Evolutionary conservation across 2,888 invertebrate genomes (phyloP), one percentile per base, ranked within the genome.

Genomic region (Pristionchus mayeri): DNA sequence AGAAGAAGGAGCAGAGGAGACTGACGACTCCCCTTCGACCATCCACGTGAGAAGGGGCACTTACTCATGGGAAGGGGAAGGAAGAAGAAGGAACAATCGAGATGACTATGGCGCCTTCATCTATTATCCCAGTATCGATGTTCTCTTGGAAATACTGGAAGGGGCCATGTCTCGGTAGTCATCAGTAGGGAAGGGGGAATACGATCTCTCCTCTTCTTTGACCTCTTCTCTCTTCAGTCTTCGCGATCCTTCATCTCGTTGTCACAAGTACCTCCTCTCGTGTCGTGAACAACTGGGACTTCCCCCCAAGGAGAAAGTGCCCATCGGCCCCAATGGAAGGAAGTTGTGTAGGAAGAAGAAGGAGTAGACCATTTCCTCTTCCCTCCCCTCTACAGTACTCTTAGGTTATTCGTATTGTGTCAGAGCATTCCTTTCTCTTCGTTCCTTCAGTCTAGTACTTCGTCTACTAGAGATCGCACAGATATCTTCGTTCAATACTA

Each of bases 311-410:
- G 89, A 90, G 67, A 88, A 87, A 78, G 89, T 89, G 2, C 92
- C 92, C 37, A 90, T 91, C 81, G 92, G 91, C 16, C 89, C 90
- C n/a, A 90, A 89, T 81, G 92, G 92, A 37, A 86, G 88, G 57
- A 87, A 87, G 75, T 85, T 92, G 85, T 92, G 92, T 84, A 87
- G 92, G 52, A 92, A 88, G 85, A 91, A 87, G 87, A 91, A 90
- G 71, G 76, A 86, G n/a, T 80, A 79, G 60, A 71, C 13, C 18
- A 48, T 50, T 80, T 34, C 80, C 11, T 40, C 54, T 34, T 57
- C 27, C 57, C 21, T 57, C 34, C 30, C 78, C 4, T 48, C 44
- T 75, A 75, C 44, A 40, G 44, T 75, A 50, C 79, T 34, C 54
- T n/a, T 76, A 76, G 44, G 27, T 2, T 30, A 76, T 30, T 21